phyloP scores from a whole-genome alignment of 2,888 invertebrate genomes.

The Polydrusus tereticollis region DNA sequence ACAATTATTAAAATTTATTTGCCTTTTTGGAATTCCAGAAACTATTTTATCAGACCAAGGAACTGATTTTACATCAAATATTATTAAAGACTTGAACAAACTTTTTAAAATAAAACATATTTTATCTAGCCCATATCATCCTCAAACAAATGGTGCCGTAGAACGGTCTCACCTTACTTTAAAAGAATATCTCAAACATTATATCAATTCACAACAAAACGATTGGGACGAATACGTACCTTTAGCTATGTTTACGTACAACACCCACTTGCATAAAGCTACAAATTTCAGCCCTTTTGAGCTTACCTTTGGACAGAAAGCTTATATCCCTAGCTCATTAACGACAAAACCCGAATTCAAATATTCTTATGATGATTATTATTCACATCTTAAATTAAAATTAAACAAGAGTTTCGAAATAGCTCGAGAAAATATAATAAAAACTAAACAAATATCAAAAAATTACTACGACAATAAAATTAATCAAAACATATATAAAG shows the following conservation, averaged over 20 bases:
- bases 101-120: slow-evolving; percentile 59
- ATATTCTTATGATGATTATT: slow-evolving; percentile 54
- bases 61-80: slow-evolving; percentile 52
- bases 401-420: slow-evolving; percentile 52
- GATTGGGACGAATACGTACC: slow-evolving; percentile 19
- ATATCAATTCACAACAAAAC: slow-evolving; percentile 16
- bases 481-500: neutral
- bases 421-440: slow-evolving; percentile 34
- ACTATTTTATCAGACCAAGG: slow-evolving; percentile 62
- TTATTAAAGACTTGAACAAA: slow-evolving; percentile 57
- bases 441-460: slow-evolving; percentile 16
- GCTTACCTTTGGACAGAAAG: slow-evolving; percentile 60
- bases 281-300: slow-evolving; percentile 61
- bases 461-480: slow-evolving; percentile 4
- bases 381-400: slow-evolving; percentile 52
- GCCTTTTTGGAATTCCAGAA: slow-evolving; percentile 58
- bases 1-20: slow-evolving; percentile 56
- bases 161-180: slow-evolving; percentile 48
- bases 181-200: slow-evolving; percentile 29
- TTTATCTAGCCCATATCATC: slow-evolving; percentile 57
- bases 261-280: slow-evolving; percentile 25
- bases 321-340: slow-evolving; percentile 55
- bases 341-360: slow-evolving; percentile 49
- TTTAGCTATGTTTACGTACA: slow-evolving; percentile 28
- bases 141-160: slow-evolving; percentile 57